Percentiles rank a stretch among this genome's conserved stretches.
Conservation (phyloP, 1,140 invertebrate species). For the Drosophila burlai region DNA sequence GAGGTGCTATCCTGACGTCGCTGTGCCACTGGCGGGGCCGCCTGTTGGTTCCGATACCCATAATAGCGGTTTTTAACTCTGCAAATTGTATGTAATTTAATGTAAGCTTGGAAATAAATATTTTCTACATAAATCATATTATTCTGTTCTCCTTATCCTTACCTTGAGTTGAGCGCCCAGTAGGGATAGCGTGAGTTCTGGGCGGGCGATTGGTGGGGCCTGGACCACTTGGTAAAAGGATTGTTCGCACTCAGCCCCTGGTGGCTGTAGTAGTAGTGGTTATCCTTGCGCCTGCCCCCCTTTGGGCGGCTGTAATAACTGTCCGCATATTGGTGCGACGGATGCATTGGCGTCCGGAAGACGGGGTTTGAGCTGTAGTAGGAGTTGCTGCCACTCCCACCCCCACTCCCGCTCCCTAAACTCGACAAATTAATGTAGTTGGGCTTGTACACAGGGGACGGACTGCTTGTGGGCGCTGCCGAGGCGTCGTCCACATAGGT, state of each 20-base stretch:
- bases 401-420: neutral
- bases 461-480: constrained; percentile 5
- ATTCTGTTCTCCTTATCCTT: constrained; percentile 12
- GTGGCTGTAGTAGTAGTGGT: constrained; percentile 56
- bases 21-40: neutral
- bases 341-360: constrained; percentile 73
- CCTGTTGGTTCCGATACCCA: constrained; percentile 2
- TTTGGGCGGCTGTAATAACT: constrained; percentile 52
- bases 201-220: constrained; percentile 17
- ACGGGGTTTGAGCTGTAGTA: constrained; percentile 60
- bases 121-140: neutral
- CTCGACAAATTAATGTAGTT: constrained; percentile 66
- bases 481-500: constrained; percentile 65
- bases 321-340: constrained; percentile 38
- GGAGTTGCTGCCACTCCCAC: constrained; percentile 42
- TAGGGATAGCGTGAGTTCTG: constrained; percentile 68
- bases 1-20: constrained; percentile 9
- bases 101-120: neutral
- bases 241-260: constrained; percentile 40
- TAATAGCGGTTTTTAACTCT: constrained; percentile 40
- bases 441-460: constrained; percentile 39
- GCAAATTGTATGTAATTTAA: neutral
- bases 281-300: constrained; percentile 64
- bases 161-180: constrained; percentile 63
- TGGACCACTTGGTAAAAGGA: constrained; percentile 51